Evolutionary conservation across 2,113 vertebrate species (phyloP).

Genomic region (Pseudorasbora parva): DNA sequence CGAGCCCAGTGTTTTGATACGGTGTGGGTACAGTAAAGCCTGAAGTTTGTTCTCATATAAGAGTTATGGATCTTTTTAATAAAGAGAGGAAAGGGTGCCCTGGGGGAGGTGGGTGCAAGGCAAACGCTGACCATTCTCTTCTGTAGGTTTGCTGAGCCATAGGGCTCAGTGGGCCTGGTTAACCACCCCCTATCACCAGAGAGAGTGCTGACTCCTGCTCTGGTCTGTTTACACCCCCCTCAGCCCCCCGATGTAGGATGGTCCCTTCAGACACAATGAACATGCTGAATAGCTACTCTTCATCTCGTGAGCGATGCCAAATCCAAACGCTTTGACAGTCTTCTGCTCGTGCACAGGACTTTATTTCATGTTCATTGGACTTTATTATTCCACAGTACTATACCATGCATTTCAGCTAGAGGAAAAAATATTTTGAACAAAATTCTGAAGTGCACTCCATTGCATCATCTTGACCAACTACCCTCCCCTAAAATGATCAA

Average conservation of each 20-base stretch:
- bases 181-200: slow-evolving; percentile 40
- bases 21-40: slow-evolving; percentile 62
- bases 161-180: slow-evolving; percentile 65
- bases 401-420: neutral
- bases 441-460: neutral
- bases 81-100: slow-evolving; percentile 33
- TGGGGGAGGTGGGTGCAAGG: slow-evolving; percentile 50
- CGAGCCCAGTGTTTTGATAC: slow-evolving; percentile 14
- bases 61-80: slow-evolving; percentile 22
- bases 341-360: slow-evolving; percentile 17
- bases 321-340: slow-evolving; percentile 47
- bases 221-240: slow-evolving; percentile 75
- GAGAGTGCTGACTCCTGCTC: slow-evolving; percentile 80
- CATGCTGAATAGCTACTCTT: slow-evolving; percentile 75
- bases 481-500: slow-evolving; percentile 8
- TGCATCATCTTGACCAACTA: neutral
- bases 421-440: neutral
- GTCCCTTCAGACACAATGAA: slow-evolving; percentile 72
- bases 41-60: slow-evolving; percentile 25
- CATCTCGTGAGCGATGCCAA: slow-evolving; percentile 57
- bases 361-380: neutral
- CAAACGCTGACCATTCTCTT: slow-evolving; percentile 74
- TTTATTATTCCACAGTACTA: neutral
- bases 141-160: slow-evolving; percentile 78
- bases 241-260: slow-evolving; percentile 49